Conservation (phyloP, 2,113 vertebrate genomes). For the Macquaria australasica region DNA sequence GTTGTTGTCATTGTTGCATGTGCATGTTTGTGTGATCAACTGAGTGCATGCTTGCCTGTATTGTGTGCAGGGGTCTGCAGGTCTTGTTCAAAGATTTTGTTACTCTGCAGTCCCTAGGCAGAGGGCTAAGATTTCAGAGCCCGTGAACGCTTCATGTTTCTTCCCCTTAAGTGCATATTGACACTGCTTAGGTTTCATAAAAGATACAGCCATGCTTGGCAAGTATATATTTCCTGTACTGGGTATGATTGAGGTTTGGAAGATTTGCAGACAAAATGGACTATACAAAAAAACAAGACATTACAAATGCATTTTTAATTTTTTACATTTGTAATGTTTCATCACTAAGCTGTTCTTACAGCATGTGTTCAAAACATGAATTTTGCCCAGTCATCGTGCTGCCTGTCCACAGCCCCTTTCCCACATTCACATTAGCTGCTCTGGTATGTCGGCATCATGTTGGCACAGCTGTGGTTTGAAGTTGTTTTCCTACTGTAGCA, state of each 20-base stretch:
- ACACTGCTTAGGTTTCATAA: slow-evolving; percentile 16
- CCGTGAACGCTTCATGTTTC: slow-evolving; percentile 23
- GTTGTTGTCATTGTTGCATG: slow-evolving; percentile 6
- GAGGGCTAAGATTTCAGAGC: slow-evolving; percentile 46
- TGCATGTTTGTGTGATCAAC: neutral
- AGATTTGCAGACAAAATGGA: neutral
- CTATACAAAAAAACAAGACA: neutral
- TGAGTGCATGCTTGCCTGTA: neutral
- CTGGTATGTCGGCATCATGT: slow-evolving; percentile 3
- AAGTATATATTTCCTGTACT: neutral
- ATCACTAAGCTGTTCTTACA: neutral
- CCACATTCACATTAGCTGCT: neutral
- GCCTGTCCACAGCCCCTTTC: slow-evolving; percentile 9
- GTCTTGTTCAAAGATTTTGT: slow-evolving; percentile 39
- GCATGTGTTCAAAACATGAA: neutral
- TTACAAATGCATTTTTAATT: neutral
- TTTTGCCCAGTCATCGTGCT: slow-evolving; percentile 14
- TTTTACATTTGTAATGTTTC: neutral
- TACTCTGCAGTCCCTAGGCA: neutral
- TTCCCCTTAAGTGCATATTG: slow-evolving; percentile 26
- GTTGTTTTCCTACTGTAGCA: neutral
- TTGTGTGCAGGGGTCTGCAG: slow-evolving; percentile 41
- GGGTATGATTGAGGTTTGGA: neutral
- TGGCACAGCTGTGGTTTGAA: neutral
- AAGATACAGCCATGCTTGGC: neutral